Evolutionary conservation across 2,888 invertebrate species (phyloP), one percentile per base, ranked within the genome.

Genomic region (Elmis aenea): DNA sequence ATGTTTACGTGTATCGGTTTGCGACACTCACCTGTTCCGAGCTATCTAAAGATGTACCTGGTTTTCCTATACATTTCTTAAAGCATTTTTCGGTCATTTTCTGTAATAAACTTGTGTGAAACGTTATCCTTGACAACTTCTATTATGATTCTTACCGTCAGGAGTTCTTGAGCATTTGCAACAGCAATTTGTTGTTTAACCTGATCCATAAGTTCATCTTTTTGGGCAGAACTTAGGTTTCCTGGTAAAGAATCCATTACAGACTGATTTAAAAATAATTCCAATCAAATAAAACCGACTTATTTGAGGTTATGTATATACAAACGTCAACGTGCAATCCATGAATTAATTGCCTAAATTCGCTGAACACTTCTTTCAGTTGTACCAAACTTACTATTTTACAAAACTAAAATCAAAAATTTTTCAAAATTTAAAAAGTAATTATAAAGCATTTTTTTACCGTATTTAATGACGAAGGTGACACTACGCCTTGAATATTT

Each of bases 1-100:
- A 18, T 8, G 4, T 29, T 11, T 8, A n/a, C 20, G n/a, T 11
- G 20, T 13, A 1, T 15, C 10, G 2, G 4, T 6, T 3, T 9
- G 8, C 3, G 23, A 14, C 9, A 33, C 37, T 23, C 23, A 83
- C 85, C 71, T 81, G 81, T 75, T 93, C 93, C 1, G 89, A 86
- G 61, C 79, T 86, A 64, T 90, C 93, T 50, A 95, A 65, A 2
- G 89, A 83, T 6, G 85, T 81, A 11, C 95, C 95, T 13, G 96
- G 96, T 66, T 91, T 94, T 32, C 70, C 71, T 54, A 96, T 81
- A 68, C 96, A 96, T 62, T 94, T 94, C 66, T 85, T 88, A 67
- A 95, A 96, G 70, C 96, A 96, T 71, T 95, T 95, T 61, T 94
- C 91, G 26, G 93, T 89, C 83, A 95, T 92, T 85, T 93, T 94